Conservation (phyloP, 2,113 vertebrate species). For the Larimichthys crocea region DNA sequence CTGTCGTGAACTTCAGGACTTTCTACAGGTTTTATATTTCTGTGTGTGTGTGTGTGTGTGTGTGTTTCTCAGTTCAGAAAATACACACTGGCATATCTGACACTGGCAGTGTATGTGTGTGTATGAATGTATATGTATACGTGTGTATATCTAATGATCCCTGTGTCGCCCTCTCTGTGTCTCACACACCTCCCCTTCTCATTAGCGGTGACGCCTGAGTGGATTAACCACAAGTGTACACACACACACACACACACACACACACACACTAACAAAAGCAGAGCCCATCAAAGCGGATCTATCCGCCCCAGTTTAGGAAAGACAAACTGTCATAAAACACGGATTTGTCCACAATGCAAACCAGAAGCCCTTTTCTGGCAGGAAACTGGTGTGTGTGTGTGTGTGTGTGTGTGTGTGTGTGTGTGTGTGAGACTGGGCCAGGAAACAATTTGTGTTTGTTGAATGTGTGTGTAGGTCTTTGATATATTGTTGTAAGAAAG, state of each 20-base stretch:
- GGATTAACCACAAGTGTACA: conserved; percentile 70
- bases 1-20: background rate
- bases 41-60: background rate
- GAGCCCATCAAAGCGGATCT: conserved; percentile 71
- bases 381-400: conserved; percentile 7
- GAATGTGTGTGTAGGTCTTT: background rate
- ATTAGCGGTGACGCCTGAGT: conserved; percentile 75
- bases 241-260: conserved; percentile 24
- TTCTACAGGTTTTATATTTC: background rate
- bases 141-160: conserved; percentile 57
- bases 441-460: conserved; percentile 20
- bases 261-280: conserved; percentile 36
- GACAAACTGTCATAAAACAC: conserved; percentile 73
- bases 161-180: conserved; percentile 50
- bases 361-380: conserved; percentile 63
- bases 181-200: conserved; percentile 71
- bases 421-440: background rate
- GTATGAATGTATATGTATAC: conserved; percentile 27
- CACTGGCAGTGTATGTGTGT: background rate
- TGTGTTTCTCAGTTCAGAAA: conserved; percentile 13
- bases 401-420: background rate
- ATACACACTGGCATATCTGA: background rate
- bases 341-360: conserved; percentile 68
- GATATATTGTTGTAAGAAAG: background rate
- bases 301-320: conserved; percentile 57